Evolutionary conservation across 2,113 vertebrate species (phyloP), one percentile per base, ranked within the genome.

Genomic region (Xiphorhynchus elegans): DNA sequence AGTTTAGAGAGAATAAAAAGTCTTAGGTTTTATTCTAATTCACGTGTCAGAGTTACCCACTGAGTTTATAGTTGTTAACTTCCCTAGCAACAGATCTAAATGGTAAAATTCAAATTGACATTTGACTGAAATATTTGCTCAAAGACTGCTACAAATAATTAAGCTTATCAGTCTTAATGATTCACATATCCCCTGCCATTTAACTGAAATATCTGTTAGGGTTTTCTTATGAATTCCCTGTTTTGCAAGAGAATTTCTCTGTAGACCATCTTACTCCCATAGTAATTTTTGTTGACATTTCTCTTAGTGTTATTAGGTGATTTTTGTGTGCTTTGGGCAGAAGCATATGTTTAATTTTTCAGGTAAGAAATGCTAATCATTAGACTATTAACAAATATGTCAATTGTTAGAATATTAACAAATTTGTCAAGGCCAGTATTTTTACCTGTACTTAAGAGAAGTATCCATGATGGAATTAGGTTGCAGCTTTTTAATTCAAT

Each of bases 71-170:
- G 70, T 58, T 28, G n/a, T 76, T 91, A 82, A 62, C 37, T 92
- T 85, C 64, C 93, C 64, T 72, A 83, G 59, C 44, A 94, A 79
- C 18, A 47, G 35, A 82, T 94, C 44, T 92, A 69, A 89, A 87
- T 64, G 29, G 62, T 78, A 85, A 59, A 56, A 79, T 85, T 72
- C 69, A 64, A 44, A 86, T 62, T 5, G 15, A 76, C 33, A 28
- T 76, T 86, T 91, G 59, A 92, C 84, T 84, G 24, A 86, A 90
- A 76, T 86, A 80, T 39, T 88, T 78, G 24, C 31, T 90, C 46
- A 70, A 79, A 75, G 55, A 81, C 37, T 84, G 33, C 82, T 94
- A 86, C 52, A 82, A 89, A 93, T 92, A 84, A 86, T 91, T 80
- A 84, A 68, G 24, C 26, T 21, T 63, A 53, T 60, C 52, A 89